Evolutionary conservation across 2,797 vertebrate species (phyloP), one percentile per base, ranked within the genome.

Genomic region (Ambastaia sidthimunki): DNA sequence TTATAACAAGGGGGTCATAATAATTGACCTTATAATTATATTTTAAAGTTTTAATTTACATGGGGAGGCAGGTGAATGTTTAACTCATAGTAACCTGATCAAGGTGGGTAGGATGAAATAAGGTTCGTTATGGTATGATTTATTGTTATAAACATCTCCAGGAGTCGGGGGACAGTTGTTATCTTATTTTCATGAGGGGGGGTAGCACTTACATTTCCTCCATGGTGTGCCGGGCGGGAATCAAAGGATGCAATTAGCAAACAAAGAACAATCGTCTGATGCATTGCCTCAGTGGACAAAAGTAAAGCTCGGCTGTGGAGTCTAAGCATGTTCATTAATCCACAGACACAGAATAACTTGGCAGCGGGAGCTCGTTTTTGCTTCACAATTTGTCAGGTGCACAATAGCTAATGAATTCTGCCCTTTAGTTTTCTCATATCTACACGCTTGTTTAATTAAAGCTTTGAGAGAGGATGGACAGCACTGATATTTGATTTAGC

Each of bases 221-320:
- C 70, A 77, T 71, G 84, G 69, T 73, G 68, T 60, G 54, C 34
- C 69, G 77, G 47, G 11, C 54, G 71, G 25, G 52, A 82, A 84
- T 75, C 84, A 83, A 86, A 89, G 86, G 83, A 90, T 86, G 86
- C 90, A 85, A 89, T 86, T 89, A 87, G 90, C 89, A 89, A 90
- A 89, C 89, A 86, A 86, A 66, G 34, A 91, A 90, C 87, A 89
- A 84, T 71, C 75, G 77, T n/a, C 76, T 87, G 77, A 76, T 80
- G 31, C 62, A 67, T 80, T 62, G 78, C 88, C 90, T 89, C 89
- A 65, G 85, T 13, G 80, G 90, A 90, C 85, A 66, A 83, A 82
- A 73, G 82, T 89, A 89, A 91, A 92, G 90, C 88, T 89, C 13
- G 7, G 90, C 76, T 81, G 69, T 65, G 65, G 55, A 80, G 77